Percentiles rank a stretch among this genome's conserved stretches.
phyloP scores from a whole-genome alignment of 2,888 invertebrate genomes.

The Leptinotarsa tumamoca region DNA sequence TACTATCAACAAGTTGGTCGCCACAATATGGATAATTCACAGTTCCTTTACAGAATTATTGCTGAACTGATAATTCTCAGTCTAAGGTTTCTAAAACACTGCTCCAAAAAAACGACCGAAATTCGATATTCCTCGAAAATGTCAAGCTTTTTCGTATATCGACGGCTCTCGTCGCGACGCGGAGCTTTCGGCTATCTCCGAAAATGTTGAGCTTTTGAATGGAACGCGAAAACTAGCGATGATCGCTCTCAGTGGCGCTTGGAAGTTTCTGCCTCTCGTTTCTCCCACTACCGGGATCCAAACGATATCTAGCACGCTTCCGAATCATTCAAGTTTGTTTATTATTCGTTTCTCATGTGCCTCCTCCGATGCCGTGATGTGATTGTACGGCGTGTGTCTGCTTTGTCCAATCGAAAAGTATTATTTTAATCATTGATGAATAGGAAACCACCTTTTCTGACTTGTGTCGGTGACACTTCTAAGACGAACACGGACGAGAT shows the following conservation, averaged over 20 bases:
- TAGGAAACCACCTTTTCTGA: background rate
- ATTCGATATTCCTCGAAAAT: background rate
- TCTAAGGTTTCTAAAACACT: background rate
- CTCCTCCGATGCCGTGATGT: slow-evolving; percentile 6
- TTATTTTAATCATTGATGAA: background rate
- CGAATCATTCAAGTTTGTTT: slow-evolving; percentile 12
- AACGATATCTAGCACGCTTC: slow-evolving; percentile 25
- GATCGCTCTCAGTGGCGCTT: slow-evolving; percentile 15
- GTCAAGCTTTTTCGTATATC: background rate
- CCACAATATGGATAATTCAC: background rate
- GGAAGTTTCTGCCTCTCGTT: slow-evolving; percentile 17
- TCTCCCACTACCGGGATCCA: slow-evolving; percentile 21
- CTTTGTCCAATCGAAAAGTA: background rate
- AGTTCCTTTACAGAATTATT: no score
- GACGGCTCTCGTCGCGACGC: background rate
- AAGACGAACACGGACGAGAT: background rate
- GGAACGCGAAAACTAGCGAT: slow-evolving; percentile 25
- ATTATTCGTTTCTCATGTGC: background rate
- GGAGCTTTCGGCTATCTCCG: slow-evolving; percentile 8
- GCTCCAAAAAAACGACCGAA: background rate
- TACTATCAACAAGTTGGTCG: background rate
- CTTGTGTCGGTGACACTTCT: background rate
- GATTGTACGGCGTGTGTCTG: slow-evolving; percentile 16
- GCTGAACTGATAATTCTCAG: no score
- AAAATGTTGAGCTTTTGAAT: slow-evolving; percentile 25